Base-by-base conservation (phyloP, 2,113 vertebrate species). In the Bubalus kerabau region DNA sequence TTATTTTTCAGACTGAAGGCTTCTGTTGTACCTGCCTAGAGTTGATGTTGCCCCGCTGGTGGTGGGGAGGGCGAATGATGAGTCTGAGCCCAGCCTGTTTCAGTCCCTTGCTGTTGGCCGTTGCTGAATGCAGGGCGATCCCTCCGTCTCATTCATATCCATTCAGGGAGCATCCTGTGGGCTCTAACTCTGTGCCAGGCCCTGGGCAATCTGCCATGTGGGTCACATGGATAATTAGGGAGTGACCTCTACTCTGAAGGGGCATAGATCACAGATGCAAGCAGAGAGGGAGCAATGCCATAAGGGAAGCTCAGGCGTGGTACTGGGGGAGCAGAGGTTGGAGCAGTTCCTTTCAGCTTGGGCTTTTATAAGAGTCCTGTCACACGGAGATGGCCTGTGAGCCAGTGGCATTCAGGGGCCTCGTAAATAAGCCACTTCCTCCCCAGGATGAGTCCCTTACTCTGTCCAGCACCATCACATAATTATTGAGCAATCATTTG, bases 401-500 rank as follows among this genome's bases (percentile, higher is more conserved):
- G 32, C 30, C 67, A 14, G 6, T 50, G 9, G 52, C 24, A 23
- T 87, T 91, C 90, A 87, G 80, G 64, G 86, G 32, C 62, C 87
- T 95, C 6, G 16, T 71, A 24, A 91, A 86, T 28, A 92, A 81
- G 74, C 74, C 26, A 36, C 23, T 40, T 82, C 64, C n/a, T 95
- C 10, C 52, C 21, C 24, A 67, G 46, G 71, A 85, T 21, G 30
- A 67, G 21, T 23, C 62, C 62, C 32, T 93, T 86, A 43, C 89
- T 95, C 92, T 92, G 14, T 71, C 43, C 6, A 50, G 48, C 23
- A 90, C 52, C 6, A 7, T 82, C 84, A 86, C 8, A 48, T 87
- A 95, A 89, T 94, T 81, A 93, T 84, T 7, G 62, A 93, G 81
- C 80, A 95, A 1, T 87, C 90, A 40, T 92, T 94, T 96, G 52